Percentiles rank a stretch among this genome's conserved stretches.
Evolutionary conservation across 1,140 invertebrate genomes (phyloP).

Genomic region (Platyscapa corneri): DNA sequence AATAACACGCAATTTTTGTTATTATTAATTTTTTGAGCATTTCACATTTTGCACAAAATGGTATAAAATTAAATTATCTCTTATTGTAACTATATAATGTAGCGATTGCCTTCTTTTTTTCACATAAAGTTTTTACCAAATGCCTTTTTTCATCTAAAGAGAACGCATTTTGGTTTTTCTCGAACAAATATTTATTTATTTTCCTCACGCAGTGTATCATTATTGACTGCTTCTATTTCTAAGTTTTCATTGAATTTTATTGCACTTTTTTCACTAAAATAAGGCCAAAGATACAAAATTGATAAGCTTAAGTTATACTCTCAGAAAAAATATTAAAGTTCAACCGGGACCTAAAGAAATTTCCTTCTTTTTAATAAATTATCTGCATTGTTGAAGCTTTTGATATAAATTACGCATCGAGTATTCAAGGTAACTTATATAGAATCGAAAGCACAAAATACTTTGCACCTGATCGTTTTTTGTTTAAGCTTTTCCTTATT

Average conservation of each 20-base stretch:
- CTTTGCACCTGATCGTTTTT: not conserved
- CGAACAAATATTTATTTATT: constrained; percentile 3
- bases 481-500: too few relatives aligned
- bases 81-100: constrained; percentile 65
- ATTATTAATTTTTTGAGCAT: constrained; percentile 64
- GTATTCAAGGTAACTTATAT: not conserved
- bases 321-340: not conserved
- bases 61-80: constrained; percentile 73
- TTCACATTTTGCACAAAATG: constrained; percentile 62
- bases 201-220: constrained; percentile 7
- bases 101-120: constrained; percentile 57
- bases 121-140: constrained; percentile 54
- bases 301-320: too few relatives aligned
- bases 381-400: too few relatives aligned
- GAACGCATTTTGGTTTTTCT: constrained; percentile 40
- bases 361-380: not conserved
- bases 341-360: not conserved
- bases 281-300: not conserved
- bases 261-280: not conserved
- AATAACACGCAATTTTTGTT: constrained; percentile 24
- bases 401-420: too few relatives aligned
- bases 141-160: constrained; percentile 41
- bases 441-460: not conserved
- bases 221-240: not conserved
- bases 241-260: not conserved